These are phyloP conservation scores for Synergus japonicus DNA, from an alignment of 2,888 invertebrate genomes.

Conservation along the genomic window DNA sequence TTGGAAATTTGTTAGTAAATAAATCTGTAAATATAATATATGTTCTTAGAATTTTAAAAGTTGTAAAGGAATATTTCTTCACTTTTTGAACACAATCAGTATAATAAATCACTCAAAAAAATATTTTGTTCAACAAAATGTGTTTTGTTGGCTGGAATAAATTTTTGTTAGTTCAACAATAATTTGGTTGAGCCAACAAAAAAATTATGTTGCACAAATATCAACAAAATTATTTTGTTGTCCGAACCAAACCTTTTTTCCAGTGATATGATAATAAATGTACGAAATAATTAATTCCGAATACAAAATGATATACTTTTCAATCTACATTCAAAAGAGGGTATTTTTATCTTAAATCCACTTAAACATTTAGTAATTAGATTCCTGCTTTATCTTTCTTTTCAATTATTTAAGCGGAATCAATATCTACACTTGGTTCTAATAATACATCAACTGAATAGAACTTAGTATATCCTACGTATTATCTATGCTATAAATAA, in stretches of 20 bases:
- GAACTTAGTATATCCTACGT: conserved; percentile 18
- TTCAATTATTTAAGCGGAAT: conserved; percentile 23
- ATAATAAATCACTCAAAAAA: no score
- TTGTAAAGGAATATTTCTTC: no score
- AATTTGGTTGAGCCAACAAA: no score
- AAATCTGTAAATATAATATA: neutral
- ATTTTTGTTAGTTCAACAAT: no score
- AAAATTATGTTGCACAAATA: no score
- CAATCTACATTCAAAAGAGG: neutral
- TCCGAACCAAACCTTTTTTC: no score
- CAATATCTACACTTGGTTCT: conserved; percentile 21
- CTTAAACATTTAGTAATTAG: conserved; percentile 5
- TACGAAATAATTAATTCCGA: neutral
- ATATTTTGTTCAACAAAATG: no score
- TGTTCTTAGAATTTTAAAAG: no score
- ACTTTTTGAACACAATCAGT: no score
- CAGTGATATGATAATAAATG: no score
- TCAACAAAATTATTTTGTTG: no score
- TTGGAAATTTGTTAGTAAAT: neutral
- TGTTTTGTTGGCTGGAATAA: no score
- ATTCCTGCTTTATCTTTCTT: conserved; percentile 3
- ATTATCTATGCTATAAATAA: conserved; percentile 12
- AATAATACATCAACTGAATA: conserved; percentile 4
- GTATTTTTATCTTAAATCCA: neutral
- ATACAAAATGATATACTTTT: neutral